These are phyloP conservation scores for Apeltes quadracus DNA, from an alignment of 2,113 vertebrate genomes.

Conservation along the genomic window DNA sequence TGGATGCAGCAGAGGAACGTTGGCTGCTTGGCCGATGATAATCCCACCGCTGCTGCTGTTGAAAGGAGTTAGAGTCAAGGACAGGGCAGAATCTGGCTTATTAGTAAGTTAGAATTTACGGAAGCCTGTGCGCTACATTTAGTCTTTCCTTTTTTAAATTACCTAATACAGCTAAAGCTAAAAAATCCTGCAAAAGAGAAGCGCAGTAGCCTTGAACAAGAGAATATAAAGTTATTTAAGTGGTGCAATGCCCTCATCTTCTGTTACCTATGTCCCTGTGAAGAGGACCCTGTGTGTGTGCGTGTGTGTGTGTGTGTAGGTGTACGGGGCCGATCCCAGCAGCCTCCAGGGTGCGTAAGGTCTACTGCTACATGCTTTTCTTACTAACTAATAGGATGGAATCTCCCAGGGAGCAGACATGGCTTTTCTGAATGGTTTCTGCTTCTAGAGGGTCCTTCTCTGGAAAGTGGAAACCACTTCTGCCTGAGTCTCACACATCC, in stretches of 20 bases:
- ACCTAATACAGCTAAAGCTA: neutral
- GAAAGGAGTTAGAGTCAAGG: neutral
- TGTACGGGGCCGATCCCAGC: constrained; percentile 27
- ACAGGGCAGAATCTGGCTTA: neutral
- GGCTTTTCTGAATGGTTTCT: constrained; percentile 41
- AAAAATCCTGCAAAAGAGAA: neutral
- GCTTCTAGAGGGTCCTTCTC: constrained; percentile 36
- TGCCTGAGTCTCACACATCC: constrained; percentile 37
- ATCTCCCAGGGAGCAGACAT: constrained; percentile 14
- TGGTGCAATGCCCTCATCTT: constrained; percentile 17
- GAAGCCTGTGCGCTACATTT: constrained; percentile 1
- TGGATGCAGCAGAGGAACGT: no score
- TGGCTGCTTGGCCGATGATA: no score
- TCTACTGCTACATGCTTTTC: constrained; percentile 23
- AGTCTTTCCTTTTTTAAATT: neutral
- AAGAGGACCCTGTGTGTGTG: neutral
- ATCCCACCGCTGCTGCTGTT: no score
- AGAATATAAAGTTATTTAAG: constrained; percentile 36
- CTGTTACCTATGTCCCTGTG: constrained; percentile 20
- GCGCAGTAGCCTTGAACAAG: constrained; percentile 2
- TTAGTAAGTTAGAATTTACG: neutral
- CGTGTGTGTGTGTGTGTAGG: neutral
- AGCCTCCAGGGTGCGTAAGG: neutral
- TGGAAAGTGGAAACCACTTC: constrained; percentile 49
- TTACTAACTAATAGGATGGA: constrained; percentile 48